These are phyloP conservation scores for Oreochromis mossambicus DNA, from an alignment of 2,797 vertebrate species.

Conservation along the genomic window DNA sequence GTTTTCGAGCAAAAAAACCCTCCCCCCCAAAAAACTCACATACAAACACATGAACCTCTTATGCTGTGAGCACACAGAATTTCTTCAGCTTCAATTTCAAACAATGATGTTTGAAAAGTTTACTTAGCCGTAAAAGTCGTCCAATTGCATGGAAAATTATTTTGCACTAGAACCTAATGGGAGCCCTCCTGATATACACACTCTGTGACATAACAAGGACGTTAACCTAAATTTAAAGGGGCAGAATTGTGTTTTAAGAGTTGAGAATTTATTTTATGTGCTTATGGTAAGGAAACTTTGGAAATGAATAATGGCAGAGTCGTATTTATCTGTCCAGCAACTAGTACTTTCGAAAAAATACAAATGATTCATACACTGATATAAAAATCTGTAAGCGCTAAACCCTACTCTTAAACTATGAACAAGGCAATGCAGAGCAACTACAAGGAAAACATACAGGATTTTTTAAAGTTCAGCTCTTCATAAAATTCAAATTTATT, in stretches of 20 bases:
- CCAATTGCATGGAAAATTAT: not conserved
- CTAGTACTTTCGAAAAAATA: not conserved
- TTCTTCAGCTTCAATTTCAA: not conserved
- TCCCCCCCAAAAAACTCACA: not conserved
- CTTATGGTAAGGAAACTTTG: not conserved
- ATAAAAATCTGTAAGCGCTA: not conserved
- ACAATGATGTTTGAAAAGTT: not conserved
- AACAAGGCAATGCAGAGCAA: not conserved
- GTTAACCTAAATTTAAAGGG: not conserved
- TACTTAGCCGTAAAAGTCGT: not conserved
- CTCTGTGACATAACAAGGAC: not conserved
- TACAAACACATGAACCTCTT: not conserved
- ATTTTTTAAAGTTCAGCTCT: not conserved
- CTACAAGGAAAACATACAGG: not conserved
- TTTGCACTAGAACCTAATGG: not conserved
- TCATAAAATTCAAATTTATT: not conserved
- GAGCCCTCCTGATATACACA: not conserved
- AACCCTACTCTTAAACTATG: not conserved
- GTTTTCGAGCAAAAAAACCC: not conserved
- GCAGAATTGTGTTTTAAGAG: not conserved
- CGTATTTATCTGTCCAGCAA: not conserved
- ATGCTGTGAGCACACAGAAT: not conserved
- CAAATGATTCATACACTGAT: not conserved
- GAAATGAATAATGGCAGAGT: not conserved
- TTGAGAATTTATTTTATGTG: not conserved